A percentile compares a stretch with the other conserved stretches of the same genome.
phyloP scores from a whole-genome alignment of 2,888 invertebrate genomes.

The Stegana nigrithorax region DNA sequence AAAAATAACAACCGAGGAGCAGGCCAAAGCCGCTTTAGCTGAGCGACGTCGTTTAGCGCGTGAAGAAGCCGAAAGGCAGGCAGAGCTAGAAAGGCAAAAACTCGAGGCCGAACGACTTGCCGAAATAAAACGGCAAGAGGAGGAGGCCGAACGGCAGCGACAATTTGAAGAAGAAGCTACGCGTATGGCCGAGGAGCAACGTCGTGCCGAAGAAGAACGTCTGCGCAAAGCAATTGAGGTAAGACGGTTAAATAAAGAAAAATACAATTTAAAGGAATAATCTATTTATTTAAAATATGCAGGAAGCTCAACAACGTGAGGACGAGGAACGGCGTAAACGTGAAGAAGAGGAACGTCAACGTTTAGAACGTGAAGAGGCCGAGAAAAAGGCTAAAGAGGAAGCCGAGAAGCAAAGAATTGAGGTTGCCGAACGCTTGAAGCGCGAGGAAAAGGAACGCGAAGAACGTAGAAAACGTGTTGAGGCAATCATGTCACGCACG shows the following conservation, averaged over 20 bases:
- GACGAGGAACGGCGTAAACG: slow-evolving; percentile 81
- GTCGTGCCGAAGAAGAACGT: slow-evolving; percentile 86
- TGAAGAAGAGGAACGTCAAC: slow-evolving; percentile 75
- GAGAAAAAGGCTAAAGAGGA: slow-evolving; percentile 86
- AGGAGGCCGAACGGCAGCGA: slow-evolving; percentile 87
- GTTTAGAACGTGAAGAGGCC: slow-evolving; percentile 79
- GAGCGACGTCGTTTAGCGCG: slow-evolving; percentile 88
- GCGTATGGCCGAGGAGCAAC: slow-evolving; percentile 82
- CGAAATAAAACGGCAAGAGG: slow-evolving; percentile 77
- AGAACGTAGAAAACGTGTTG: slow-evolving; percentile 88
- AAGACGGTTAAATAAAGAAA: slow-evolving; percentile 26
- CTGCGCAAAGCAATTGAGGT: slow-evolving; percentile 85
- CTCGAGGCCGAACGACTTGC: slow-evolving; percentile 80
- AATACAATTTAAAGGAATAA: neutral
- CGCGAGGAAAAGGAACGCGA: slow-evolving; percentile 91
- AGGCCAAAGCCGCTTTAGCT: slow-evolving; percentile 93
- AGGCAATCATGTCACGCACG: slow-evolving; percentile 93
- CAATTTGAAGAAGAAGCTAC: slow-evolving; percentile 84
- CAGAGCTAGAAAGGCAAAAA: slow-evolving; percentile 83
- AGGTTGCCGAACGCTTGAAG: slow-evolving; percentile 84
- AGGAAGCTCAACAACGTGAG: slow-evolving; percentile 81
- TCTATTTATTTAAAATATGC: slow-evolving; percentile 37
- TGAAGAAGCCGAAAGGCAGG: slow-evolving; percentile 92
- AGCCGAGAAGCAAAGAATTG: slow-evolving; percentile 84
- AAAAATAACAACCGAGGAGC: slow-evolving; percentile 88